Conservation (phyloP, 2,888 invertebrate genomes). For the Trichogramma evanescens region DNA sequence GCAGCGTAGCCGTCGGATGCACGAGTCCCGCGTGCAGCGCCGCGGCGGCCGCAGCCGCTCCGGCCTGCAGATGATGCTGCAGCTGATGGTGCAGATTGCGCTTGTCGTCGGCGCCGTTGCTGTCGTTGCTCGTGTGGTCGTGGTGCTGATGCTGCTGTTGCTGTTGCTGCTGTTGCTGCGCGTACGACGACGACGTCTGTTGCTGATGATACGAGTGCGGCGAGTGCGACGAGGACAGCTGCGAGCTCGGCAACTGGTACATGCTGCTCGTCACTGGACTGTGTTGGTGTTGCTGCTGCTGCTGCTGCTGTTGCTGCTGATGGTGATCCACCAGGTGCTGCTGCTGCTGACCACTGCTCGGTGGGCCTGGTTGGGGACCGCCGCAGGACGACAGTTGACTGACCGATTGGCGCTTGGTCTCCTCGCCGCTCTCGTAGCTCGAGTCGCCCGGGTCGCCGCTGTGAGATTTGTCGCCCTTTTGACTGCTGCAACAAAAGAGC, state of each 20-base stretch:
- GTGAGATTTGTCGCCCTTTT: conserved; percentile 42
- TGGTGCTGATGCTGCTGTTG: conserved; percentile 24
- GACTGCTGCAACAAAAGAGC: conserved; percentile 34
- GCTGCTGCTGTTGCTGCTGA: conserved; percentile 24
- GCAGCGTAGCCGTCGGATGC: conserved; percentile 42
- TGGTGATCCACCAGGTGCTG: conserved; percentile 21
- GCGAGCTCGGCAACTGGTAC: conserved; percentile 30
- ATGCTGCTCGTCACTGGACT: conserved; percentile 22
- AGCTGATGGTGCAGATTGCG: conserved; percentile 43
- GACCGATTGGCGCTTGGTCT: conserved; percentile 36
- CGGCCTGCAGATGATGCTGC: conserved; percentile 38
- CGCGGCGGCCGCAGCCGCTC: conserved; percentile 25
- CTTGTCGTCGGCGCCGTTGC: conserved; percentile 42
- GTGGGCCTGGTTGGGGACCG: conserved; percentile 20
- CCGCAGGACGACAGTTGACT: conserved; percentile 18
- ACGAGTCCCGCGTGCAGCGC: conserved; percentile 36
- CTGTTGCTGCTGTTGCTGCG: conserved; percentile 28
- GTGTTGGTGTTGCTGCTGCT: conserved; percentile 30
- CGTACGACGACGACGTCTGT: conserved; percentile 28
- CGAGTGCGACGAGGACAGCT: conserved; percentile 38
- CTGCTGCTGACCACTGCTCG: conserved; percentile 19
- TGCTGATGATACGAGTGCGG: conserved; percentile 39
- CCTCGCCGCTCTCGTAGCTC: conserved; percentile 45
- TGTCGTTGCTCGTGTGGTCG: conserved; percentile 35
- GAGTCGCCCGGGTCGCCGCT: conserved; percentile 39